Evolutionary conservation across 2,113 vertebrate species (phyloP).

Genomic region (Seriola rivoliana): DNA sequence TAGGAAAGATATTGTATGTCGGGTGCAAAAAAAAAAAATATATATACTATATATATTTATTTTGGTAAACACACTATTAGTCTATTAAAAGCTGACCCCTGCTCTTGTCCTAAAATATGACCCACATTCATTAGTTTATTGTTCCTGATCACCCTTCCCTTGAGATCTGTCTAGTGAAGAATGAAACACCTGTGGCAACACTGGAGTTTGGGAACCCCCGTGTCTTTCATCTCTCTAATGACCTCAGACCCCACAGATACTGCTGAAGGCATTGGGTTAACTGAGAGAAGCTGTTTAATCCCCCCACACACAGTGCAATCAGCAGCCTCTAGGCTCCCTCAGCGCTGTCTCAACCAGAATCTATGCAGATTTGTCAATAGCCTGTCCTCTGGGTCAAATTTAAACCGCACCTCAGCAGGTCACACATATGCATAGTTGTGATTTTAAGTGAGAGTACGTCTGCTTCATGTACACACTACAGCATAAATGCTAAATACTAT

Average conservation of each 20-base stretch:
- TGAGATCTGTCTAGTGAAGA: slow-evolving; percentile 6
- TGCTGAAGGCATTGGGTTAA: slow-evolving; percentile 69
- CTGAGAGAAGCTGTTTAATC: slow-evolving; percentile 63
- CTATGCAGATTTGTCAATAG: slow-evolving; percentile 49
- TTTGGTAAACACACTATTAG: not conserved
- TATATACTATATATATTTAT: not conserved
- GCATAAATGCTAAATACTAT: not conserved
- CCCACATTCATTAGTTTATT: slow-evolving; percentile 10
- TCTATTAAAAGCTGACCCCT: not conserved
- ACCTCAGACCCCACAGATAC: slow-evolving; percentile 52
- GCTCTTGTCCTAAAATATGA: slow-evolving; percentile 8
- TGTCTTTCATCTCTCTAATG: slow-evolving; percentile 57
- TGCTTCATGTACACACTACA: not conserved
- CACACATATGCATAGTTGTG: slow-evolving; percentile 9
- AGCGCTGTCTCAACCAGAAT: slow-evolving; percentile 39
- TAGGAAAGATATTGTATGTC: slow-evolving; percentile 1
- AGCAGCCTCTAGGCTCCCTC: slow-evolving; percentile 29
- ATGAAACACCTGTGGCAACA: slow-evolving; percentile 11
- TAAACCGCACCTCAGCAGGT: slow-evolving; percentile 27
- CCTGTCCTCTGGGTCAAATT: slow-evolving; percentile 40
- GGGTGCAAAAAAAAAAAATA: too few relatives aligned
- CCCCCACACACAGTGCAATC: slow-evolving; percentile 40
- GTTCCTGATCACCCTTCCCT: slow-evolving; percentile 34
- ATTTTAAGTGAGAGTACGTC: slow-evolving; percentile 4
- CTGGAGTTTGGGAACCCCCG: slow-evolving; percentile 43